Evolutionary conservation across 2,797 vertebrate species (phyloP).

Genomic region (Schizopygopsis pylzovi): DNA sequence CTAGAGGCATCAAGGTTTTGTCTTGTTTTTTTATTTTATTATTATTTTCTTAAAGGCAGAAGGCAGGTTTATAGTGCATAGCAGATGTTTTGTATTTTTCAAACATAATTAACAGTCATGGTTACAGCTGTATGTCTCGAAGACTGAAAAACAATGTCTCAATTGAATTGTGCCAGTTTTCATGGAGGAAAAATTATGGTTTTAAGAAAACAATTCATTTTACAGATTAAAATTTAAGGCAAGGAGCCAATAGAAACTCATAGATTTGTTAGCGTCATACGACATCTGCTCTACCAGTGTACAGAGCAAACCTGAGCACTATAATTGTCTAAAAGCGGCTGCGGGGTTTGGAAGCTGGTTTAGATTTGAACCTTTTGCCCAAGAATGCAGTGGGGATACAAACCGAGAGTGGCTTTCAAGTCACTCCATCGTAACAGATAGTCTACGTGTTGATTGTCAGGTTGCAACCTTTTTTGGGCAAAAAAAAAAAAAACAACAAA

Average conservation of each 20-base stretch:
- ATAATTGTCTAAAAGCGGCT: neutral
- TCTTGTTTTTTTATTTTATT: conserved; percentile 60
- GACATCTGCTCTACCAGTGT: conserved; percentile 33
- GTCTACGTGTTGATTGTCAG: conserved; percentile 48
- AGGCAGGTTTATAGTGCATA: conserved; percentile 93
- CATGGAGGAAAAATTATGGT: conserved; percentile 66
- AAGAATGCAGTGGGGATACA: neutral
- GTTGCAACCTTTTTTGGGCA: conserved; percentile 3
- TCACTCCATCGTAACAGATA: neutral
- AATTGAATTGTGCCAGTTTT: conserved; percentile 66
- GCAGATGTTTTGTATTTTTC: conserved; percentile 73
- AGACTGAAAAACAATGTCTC: conserved; percentile 64
- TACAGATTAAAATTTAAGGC: conserved; percentile 70
- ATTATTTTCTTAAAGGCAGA: conserved; percentile 87
- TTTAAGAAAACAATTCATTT: conserved; percentile 58
- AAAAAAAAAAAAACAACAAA: neutral
- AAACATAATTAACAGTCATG: conserved; percentile 76
- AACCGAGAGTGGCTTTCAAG: neutral
- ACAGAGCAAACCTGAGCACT: neutral
- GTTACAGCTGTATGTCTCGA: conserved; percentile 69
- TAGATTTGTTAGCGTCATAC: conserved; percentile 58
- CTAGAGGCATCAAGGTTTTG: conserved; percentile 93
- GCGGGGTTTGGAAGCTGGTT: neutral
- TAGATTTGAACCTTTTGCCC: neutral
- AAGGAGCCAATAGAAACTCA: conserved; percentile 68